phyloP scores from a whole-genome alignment of 1,140 invertebrate species.

The Leptinotarsa texana region DNA sequence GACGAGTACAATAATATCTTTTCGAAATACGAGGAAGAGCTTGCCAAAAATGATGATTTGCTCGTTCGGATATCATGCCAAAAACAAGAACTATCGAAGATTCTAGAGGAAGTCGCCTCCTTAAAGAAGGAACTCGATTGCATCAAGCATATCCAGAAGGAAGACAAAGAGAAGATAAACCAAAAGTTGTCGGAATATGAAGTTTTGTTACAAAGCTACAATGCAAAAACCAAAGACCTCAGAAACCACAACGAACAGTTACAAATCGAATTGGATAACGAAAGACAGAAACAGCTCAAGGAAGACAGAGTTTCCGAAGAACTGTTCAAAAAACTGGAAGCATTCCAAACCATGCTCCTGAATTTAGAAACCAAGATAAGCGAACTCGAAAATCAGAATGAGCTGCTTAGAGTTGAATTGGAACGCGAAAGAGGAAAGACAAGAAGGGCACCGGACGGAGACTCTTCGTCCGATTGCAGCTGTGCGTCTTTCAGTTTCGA shows the following conservation, averaged over 20 bases:
- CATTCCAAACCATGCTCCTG: not conserved
- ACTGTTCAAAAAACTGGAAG: not conserved
- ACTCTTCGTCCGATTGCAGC: conserved; percentile 14
- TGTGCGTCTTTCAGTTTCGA: not conserved
- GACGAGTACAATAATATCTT: not conserved
- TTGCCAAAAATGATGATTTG: conserved; percentile 15
- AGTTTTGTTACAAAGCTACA: not conserved
- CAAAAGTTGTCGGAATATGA: conserved; percentile 11
- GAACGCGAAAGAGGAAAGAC: not conserved
- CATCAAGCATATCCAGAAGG: not conserved
- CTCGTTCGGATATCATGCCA: not conserved
- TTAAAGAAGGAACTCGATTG: not conserved
- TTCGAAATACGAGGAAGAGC: conserved; percentile 13
- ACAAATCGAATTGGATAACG: not conserved
- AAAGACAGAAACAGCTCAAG: conserved; percentile 8
- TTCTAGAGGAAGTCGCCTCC: not conserved
- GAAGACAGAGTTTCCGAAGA: conserved; percentile 10
- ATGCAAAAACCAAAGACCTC: not conserved
- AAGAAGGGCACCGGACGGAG: not conserved
- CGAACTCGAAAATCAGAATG: conserved; percentile 3
- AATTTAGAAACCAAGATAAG: conserved; percentile 6
- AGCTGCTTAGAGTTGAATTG: not conserved
- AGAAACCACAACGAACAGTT: not conserved
- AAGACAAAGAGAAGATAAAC: conserved; percentile 12
- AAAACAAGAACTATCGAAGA: conserved; percentile 13